These are phyloP conservation scores for Podilymbus podiceps DNA, from an alignment of 2,113 vertebrate species.

Conservation along the genomic window DNA sequence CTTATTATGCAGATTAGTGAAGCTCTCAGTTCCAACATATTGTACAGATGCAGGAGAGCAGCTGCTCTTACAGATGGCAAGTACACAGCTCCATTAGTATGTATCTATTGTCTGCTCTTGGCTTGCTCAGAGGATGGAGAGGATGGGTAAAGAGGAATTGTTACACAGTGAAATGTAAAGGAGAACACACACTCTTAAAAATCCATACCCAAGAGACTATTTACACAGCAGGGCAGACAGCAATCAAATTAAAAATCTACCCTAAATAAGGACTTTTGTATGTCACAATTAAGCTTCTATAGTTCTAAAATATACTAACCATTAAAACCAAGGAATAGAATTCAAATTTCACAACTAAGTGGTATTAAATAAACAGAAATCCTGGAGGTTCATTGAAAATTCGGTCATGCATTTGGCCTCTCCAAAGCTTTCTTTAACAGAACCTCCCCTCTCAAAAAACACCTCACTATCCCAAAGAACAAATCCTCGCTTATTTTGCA, in stretches of 20 bases:
- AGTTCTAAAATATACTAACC: constrained; percentile 69
- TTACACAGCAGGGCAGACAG: constrained; percentile 77
- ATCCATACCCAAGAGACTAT: constrained; percentile 75
- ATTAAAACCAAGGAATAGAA: constrained; percentile 67
- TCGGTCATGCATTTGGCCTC: constrained; percentile 7
- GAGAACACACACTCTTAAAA: constrained; percentile 66
- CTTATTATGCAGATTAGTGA: constrained; percentile 99
- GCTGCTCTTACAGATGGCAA: constrained; percentile 99
- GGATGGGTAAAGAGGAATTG: constrained; percentile 87
- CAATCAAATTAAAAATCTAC: constrained; percentile 77
- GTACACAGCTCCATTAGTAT: constrained; percentile 99
- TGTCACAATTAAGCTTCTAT: constrained; percentile 75
- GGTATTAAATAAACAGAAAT: constrained; percentile 62
- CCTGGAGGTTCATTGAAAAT: constrained; percentile 51
- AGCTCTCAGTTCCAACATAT: constrained; percentile 98
- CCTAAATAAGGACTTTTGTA: constrained; percentile 79
- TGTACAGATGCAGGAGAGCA: constrained; percentile 99
- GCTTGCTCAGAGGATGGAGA: constrained; percentile 88
- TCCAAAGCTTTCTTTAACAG: constrained; percentile 27
- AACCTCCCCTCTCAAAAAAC: not conserved
- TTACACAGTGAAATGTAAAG: constrained; percentile 82
- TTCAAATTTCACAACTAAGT: constrained; percentile 58
- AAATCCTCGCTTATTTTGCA: constrained; percentile 45
- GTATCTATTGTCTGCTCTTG: constrained; percentile 99
- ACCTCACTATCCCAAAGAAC: not conserved